Evolutionary conservation across 2,113 vertebrate species (phyloP), one percentile per base, ranked within the genome.

Genomic region (Peromyscus maniculatus): DNA sequence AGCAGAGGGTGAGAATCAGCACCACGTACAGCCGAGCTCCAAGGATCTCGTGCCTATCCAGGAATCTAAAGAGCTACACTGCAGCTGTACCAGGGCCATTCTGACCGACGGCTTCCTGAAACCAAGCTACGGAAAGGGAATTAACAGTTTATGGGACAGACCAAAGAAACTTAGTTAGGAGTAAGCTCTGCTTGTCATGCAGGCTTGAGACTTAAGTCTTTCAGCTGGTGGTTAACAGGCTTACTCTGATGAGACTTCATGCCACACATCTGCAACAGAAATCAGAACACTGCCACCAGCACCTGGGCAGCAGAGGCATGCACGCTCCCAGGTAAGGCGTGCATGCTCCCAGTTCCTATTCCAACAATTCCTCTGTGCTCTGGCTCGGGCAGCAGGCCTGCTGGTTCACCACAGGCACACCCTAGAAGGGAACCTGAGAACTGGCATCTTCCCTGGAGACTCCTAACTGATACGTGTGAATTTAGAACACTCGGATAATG

Each of bases 351-450:
- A 43, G 79, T 36, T n/a, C 36, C 52, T 57, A 55, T 13, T 13
- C 33, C 79, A 33, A 55, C 79, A 57, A n/a, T 39, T 13, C 12
- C n/a, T 39, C 10, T 39, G 1, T 28, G 82, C 57, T 28, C 36
- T 43, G 36, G 22, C 57, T 6, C n/a, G 39, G 80, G 80, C 80
- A 59, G 80, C 36, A 26, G 10, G 55, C 22, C 17, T 22, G 33
- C 78, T 80, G 78, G n/a, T 0, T n/a, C 0, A 0, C 0, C 4
- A 7, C 1, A 0, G 4, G 4, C 4, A 12, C 16, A 4, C 1
- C 21, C 36, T 21, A 16, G 13, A 4, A 26, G 28, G 12, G 0
- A 1, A 5, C 39, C 11, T 22, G 26, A 21, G 46, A 71, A 28
- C 24, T 0, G 19, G 64, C 66, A 36, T 77, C 59, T 75, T 5